A percentile compares a stretch with the other conserved stretches of the same genome.
Conservation (phyloP, 2,888 invertebrate genomes). For the Aleiodes leptofemur region DNA sequence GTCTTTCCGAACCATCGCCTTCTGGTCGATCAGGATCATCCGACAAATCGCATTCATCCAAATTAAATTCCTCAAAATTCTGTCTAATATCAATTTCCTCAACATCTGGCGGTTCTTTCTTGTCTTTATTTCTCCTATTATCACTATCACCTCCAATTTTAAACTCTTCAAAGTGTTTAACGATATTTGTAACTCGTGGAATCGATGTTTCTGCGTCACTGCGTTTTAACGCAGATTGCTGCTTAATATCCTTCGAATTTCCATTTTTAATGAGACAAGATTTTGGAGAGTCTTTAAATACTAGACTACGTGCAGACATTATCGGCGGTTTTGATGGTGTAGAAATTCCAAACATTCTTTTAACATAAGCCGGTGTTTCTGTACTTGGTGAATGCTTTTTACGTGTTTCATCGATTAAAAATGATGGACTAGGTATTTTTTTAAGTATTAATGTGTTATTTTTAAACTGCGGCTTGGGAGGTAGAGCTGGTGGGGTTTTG, state of each 20-base stretch:
- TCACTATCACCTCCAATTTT: slow-evolving; percentile 69
- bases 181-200: slow-evolving; percentile 69
- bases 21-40: slow-evolving; percentile 70
- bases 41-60: slow-evolving; percentile 83
- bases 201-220: slow-evolving; percentile 19
- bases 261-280: slow-evolving; percentile 41
- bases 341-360: slow-evolving; percentile 54
- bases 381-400: slow-evolving; percentile 60
- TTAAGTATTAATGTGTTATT: slow-evolving; percentile 70
- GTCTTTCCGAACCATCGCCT: slow-evolving; percentile 70
- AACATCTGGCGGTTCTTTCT: slow-evolving; percentile 58
- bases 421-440: slow-evolving; percentile 74
- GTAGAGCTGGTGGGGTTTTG: slow-evolving; percentile 83
- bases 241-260: slow-evolving; percentile 31
- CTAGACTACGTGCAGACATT: slow-evolving; percentile 60
- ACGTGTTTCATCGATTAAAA: slow-evolving; percentile 70
- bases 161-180: slow-evolving; percentile 73
- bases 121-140: slow-evolving; percentile 59
- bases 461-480: slow-evolving; percentile 81
- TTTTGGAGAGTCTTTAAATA: slow-evolving; percentile 64
- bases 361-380: slow-evolving; percentile 42
- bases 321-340: slow-evolving; percentile 50
- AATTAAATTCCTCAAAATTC: slow-evolving; percentile 88
- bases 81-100: slow-evolving; percentile 82
- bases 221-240: not conserved